phyloP scores from a whole-genome alignment of 2,113 vertebrate species.

The Lophochroa leadbeateri region DNA sequence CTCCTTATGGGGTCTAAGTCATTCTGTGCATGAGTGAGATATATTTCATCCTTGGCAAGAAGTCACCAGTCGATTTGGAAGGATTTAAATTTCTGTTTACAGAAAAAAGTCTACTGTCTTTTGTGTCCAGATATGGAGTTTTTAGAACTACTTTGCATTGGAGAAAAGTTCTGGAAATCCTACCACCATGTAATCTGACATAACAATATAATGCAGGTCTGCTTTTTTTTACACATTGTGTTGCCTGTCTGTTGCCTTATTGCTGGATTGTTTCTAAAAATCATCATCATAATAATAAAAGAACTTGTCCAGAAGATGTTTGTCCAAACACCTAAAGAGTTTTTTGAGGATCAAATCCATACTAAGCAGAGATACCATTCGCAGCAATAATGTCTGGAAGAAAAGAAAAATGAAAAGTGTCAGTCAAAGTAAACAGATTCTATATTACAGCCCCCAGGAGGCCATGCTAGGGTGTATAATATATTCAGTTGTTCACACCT shows the following conservation, averaged over 20 bases:
- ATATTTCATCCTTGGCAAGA: neutral
- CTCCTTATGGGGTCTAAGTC: neutral
- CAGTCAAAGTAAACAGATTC: slow-evolving; percentile 58
- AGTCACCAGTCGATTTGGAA: neutral
- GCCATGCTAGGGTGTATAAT: neutral
- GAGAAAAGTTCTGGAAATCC: slow-evolving; percentile 27
- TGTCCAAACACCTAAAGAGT: slow-evolving; percentile 63
- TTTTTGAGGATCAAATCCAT: slow-evolving; percentile 64
- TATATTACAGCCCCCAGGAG: slow-evolving; percentile 32
- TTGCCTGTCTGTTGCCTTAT: slow-evolving; percentile 39
- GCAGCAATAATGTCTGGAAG: slow-evolving; percentile 44
- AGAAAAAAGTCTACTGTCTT: neutral
- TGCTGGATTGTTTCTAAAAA: slow-evolving; percentile 61
- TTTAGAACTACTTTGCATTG: slow-evolving; percentile 37
- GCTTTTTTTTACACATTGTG: slow-evolving; percentile 13
- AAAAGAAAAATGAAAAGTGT: slow-evolving; percentile 64
- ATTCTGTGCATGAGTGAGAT: neutral
- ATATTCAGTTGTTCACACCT: slow-evolving; percentile 58
- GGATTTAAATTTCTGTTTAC: neutral
- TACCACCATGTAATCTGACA: slow-evolving; percentile 34
- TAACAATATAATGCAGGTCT: slow-evolving; percentile 20
- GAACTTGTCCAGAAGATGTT: slow-evolving; percentile 59
- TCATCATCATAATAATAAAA: slow-evolving; percentile 29
- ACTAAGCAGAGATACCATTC: slow-evolving; percentile 52
- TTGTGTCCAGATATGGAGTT: neutral